Evolutionary conservation across 2,113 vertebrate species (phyloP), one percentile per base, ranked within the genome.

Genomic region (Mellivora capensis): DNA sequence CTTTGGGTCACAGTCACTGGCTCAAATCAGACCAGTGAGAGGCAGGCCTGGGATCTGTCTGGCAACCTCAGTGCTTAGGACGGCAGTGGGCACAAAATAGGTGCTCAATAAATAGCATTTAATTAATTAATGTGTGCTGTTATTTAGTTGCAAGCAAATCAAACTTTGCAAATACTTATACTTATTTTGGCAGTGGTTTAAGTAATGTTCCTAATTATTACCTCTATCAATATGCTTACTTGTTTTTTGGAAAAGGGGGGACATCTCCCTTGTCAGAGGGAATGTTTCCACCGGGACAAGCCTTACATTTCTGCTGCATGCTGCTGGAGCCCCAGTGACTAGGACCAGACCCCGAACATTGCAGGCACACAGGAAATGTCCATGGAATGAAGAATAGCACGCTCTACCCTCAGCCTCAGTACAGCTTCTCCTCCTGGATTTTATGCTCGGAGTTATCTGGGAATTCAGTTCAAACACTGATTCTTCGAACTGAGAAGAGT

Each of bases 311-410:
- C 86, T 76, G 47, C 2, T 21, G 9, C 13, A 37, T 49, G 49
- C 61, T n/a, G 2, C 8, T 17, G 10, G 9, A 23, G 37, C 47
- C 10, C 12, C 6, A 0, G 21, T 11, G 21, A 14, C 64, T 0
- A 2, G 25, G 10, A 49, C 54, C 23, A 54, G 52, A n/a, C 42
- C 14, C 5, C n/a, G 17, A 44, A 87, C 10, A 11, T 21, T 0
- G 1, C 9, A 21, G 20, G 11, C 62, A n/a, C 21, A 25, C 5
- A 27, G 76, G 44, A 72, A 21, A 44, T 4, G 15, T 5, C 10
- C 3, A 1, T 2, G 13, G 17, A 37, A 61, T 3, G 52, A 31
- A 42, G 23, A 59, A 18, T 3, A 31, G 13, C 11, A 4, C 44
- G 23, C 15, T 42, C 10, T 34, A 12, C 11, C 54, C 54, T n/a